Conservation (phyloP, 2,113 vertebrate species). For the Uropsilus gracilis region DNA sequence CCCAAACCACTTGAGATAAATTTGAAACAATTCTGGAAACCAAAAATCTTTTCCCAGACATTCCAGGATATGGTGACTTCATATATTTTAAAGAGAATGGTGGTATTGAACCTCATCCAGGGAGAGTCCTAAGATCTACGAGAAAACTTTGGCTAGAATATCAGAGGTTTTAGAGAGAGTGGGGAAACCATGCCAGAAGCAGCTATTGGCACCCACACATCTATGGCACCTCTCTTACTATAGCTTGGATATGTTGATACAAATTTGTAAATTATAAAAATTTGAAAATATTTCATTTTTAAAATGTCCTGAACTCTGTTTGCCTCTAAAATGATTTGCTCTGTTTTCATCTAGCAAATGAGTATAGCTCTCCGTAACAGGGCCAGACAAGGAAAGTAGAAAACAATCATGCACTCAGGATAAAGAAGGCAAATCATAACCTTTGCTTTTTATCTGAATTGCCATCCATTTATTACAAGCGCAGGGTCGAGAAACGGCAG, state of each 20-base stretch:
- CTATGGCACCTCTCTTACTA: background rate
- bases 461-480: background rate
- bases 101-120: background rate
- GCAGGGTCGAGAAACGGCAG: background rate
- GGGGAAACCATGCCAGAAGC: background rate
- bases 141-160: background rate
- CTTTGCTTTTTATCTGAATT: background rate
- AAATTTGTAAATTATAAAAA: background rate
- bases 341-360: background rate
- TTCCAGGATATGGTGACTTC: background rate
- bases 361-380: too few relatives aligned
- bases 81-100: background rate
- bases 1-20: background rate
- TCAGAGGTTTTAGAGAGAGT: background rate
- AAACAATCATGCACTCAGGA: background rate
- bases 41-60: background rate
- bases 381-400: background rate
- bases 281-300: constrained; percentile 2
- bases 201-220: background rate
- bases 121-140: background rate
- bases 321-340: too few relatives aligned
- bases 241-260: background rate
- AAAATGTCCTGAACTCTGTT: background rate
- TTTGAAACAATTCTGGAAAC: background rate
- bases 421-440: background rate